Evolutionary conservation across 2,888 invertebrate genomes (phyloP).

Genomic region (Heteropelma amictum): DNA sequence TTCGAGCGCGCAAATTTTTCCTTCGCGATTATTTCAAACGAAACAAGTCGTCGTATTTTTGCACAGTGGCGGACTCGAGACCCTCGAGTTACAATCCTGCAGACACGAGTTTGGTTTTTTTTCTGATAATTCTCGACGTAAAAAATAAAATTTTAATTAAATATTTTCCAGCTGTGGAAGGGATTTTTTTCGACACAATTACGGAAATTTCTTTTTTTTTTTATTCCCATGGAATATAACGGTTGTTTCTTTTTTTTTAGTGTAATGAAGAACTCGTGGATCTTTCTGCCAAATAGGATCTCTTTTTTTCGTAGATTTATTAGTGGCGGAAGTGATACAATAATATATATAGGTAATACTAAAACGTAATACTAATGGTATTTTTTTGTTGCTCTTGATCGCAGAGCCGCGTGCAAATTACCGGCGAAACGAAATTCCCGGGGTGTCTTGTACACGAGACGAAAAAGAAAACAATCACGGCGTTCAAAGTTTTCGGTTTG

Average conservation of each 20-base stretch:
- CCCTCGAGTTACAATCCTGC: too few species aligned
- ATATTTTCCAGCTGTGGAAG: too few species aligned
- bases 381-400: constrained; percentile 16
- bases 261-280: background rate
- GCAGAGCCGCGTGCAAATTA: constrained; percentile 19
- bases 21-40: background rate
- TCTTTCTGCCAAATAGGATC: constrained; percentile 8
- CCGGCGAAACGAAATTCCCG: constrained; percentile 1
- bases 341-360: constrained; percentile 52
- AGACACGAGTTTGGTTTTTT: too few species aligned
- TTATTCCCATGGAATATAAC: too few species aligned
- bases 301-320: constrained; percentile 12
- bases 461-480: too few species aligned
- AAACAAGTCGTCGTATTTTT: background rate
- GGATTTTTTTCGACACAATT: too few species aligned
- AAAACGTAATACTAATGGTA: constrained; percentile 57
- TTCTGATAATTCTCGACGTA: too few species aligned
- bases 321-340: constrained; percentile 14
- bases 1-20: constrained; percentile 9
- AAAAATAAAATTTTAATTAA: too few species aligned
- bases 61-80: too few species aligned
- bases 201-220: too few species aligned
- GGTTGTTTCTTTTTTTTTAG: too few species aligned
- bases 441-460: background rate
- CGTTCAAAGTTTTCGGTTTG: too few species aligned